These are phyloP conservation scores for Heliconius sara DNA, from an alignment of 2,888 invertebrate species.

Conservation along the genomic window DNA sequence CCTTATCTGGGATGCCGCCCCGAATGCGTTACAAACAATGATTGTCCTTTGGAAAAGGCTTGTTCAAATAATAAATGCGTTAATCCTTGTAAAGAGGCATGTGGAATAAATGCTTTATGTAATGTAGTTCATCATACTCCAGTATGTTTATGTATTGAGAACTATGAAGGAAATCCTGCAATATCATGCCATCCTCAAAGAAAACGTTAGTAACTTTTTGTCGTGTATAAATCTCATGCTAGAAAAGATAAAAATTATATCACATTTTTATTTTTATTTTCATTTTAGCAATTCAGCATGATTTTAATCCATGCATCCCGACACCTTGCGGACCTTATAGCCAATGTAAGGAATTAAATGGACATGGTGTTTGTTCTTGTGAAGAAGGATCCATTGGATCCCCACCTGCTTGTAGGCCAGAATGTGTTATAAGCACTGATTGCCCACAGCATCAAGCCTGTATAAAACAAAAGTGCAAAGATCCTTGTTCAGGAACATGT, in stretches of 20 bases:
- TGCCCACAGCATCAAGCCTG: slow-evolving; percentile 90
- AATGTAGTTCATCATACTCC: slow-evolving; percentile 92
- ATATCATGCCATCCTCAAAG: slow-evolving; percentile 80
- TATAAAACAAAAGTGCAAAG: slow-evolving; percentile 88
- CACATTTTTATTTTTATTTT: slow-evolving; percentile 20
- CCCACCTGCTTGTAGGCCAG: slow-evolving; percentile 90
- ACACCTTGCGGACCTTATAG: slow-evolving; percentile 92
- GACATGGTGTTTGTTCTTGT: slow-evolving; percentile 91
- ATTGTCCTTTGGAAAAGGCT: slow-evolving; percentile 89
- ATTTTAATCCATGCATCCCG: slow-evolving; percentile 87
- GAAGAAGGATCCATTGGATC: slow-evolving; percentile 89
- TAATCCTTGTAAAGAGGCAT: slow-evolving; percentile 92
- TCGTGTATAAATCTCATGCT: slow-evolving; percentile 20
- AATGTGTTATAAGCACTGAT: slow-evolving; percentile 90
- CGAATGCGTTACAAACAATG: slow-evolving; percentile 92
- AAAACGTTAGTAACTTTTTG: slow-evolving; percentile 67
- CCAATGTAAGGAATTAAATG: slow-evolving; percentile 88
- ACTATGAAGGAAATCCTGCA: slow-evolving; percentile 91
- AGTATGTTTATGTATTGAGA: slow-evolving; percentile 90
- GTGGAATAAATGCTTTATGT: slow-evolving; percentile 92
- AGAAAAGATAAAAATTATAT: neutral
- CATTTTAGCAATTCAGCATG: slow-evolving; percentile 73
- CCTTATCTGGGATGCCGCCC: slow-evolving; percentile 93
- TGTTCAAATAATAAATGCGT: slow-evolving; percentile 93
- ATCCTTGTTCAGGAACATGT: slow-evolving; percentile 91